Conservation (phyloP, 2,113 vertebrate species). For the Lycaon pictus region DNA sequence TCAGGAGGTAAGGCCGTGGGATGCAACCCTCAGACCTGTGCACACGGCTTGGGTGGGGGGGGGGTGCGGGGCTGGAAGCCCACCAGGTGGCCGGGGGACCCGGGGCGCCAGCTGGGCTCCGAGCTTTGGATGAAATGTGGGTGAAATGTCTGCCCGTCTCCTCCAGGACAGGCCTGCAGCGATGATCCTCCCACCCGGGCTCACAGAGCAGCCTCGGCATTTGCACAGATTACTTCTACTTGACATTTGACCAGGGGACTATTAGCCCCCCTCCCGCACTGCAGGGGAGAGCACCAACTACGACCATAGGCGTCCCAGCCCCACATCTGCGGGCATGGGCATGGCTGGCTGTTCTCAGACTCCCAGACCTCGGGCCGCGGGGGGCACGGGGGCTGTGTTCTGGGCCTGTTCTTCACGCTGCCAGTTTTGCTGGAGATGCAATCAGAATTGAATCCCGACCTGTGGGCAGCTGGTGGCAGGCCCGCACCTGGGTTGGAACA, state of each 20-base stretch:
- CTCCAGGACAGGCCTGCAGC: background rate
- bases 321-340: too few relatives aligned
- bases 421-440: background rate
- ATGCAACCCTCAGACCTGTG: background rate
- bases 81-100: too few relatives aligned
- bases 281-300: too few relatives aligned
- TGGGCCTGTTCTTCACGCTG: background rate
- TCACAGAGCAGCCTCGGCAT: background rate
- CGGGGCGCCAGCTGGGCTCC: background rate
- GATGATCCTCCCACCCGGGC: background rate
- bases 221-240: constrained; percentile 55
- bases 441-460: background rate
- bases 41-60: background rate
- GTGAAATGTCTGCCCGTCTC: background rate
- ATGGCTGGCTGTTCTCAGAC: background rate
- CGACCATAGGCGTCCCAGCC: too few relatives aligned
- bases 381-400: background rate
- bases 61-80: background rate
- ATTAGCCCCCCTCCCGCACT: background rate
- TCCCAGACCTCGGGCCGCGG: background rate
- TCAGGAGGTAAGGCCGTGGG: background rate
- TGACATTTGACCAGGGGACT: constrained; percentile 53
- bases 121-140: background rate
- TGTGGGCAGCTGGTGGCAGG: background rate
- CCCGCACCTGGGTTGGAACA: background rate